Evolutionary conservation across 2,888 invertebrate species (phyloP), one percentile per base, ranked within the genome.

Genomic region (Lutraria lutraria): DNA sequence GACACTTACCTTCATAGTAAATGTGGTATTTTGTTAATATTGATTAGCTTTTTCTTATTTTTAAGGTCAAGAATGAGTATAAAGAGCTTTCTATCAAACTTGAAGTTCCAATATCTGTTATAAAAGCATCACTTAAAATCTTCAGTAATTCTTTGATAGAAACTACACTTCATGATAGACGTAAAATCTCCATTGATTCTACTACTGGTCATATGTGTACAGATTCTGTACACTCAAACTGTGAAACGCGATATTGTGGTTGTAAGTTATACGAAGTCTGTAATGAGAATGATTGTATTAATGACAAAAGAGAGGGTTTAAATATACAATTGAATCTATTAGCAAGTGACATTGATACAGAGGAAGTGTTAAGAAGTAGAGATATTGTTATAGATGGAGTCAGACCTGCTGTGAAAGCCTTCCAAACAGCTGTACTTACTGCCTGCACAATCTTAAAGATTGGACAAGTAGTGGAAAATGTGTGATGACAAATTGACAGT

Each of bases 391-490:
- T 92, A 53, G 95, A 95, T 90, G 87, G 89, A 43, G 90, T 91
- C 60, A 83, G 88, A 29, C 88, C 91, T 82, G 88, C 91, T 86
- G 79, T 91, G 16, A 93, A 93, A 90, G 94, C 94, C n/a, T 76
- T 95, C 25, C 92, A 92, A 72, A 94, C 92, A 15, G 93, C 94
- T 12, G 92, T 94, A 0, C 83, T 93, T 54, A 93, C 94, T n/a
- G 94, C 95, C 25, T 92, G 91, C 79, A 92, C 93, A 81, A 91
- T 94, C 8, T 81, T 95, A 16, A 93, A 92, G 25, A 93, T 94
- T n/a, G 93, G 92, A 43, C 94, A 95, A 82, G 94, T 93, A 85
- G 92, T 95, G 31, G 91, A 91, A 54, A 86, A 89, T 60, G 43
- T 88, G 43, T 87, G 85, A 84, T 83, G 43, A 43, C 43, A 43